Percentiles rank a stretch among this genome's conserved stretches.
Conservation (phyloP, 1,140 invertebrate genomes). For the Samia ricini region DNA sequence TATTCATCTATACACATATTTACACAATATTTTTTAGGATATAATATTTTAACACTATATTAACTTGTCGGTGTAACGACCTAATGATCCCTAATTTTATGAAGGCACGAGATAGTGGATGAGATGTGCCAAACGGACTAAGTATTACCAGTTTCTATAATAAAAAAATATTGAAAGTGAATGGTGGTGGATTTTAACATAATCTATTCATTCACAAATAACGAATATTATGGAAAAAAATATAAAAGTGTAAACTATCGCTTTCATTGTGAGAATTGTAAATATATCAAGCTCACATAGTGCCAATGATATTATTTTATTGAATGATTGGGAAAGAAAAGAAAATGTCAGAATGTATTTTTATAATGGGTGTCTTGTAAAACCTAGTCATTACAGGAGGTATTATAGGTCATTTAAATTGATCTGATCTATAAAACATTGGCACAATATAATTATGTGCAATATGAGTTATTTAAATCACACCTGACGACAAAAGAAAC, state of each 20-base stretch:
- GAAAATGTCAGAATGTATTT: background rate
- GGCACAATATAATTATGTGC: background rate
- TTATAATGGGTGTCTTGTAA: background rate
- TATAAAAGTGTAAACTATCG: conserved; percentile 3
- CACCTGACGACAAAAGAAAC: background rate
- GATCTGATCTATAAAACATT: background rate
- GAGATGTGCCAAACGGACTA: conserved; percentile 38
- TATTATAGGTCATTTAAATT: background rate
- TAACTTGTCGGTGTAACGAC: conserved; percentile 28
- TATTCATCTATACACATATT: background rate
- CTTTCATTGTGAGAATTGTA: conserved; percentile 34
- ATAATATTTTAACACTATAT: background rate
- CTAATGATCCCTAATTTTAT: conserved; percentile 45
- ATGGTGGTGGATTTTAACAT: no score
- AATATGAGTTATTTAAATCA: background rate
- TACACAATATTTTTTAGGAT: background rate
- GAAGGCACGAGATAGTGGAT: conserved; percentile 52
- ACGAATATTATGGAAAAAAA: background rate
- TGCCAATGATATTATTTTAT: conserved; percentile 34
- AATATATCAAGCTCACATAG: conserved; percentile 39
- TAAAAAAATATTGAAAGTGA: conserved; percentile 1
- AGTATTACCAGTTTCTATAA: conserved; percentile 7
- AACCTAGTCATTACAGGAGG: background rate
- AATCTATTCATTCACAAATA: no score
- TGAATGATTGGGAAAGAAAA: conserved; percentile 7